Conservation (phyloP, 2,888 invertebrate species). For the Cantharis rustica region DNA sequence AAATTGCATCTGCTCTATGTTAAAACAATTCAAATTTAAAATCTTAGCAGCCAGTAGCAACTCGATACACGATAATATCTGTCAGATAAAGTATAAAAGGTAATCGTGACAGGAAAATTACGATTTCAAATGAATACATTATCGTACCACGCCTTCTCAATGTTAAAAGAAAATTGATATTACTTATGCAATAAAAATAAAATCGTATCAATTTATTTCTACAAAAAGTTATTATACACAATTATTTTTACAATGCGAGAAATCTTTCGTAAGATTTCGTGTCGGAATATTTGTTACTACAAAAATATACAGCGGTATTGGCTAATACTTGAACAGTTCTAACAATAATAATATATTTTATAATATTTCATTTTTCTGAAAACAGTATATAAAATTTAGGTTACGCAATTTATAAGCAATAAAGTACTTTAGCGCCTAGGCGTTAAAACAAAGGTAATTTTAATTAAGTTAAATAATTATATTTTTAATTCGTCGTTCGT, state of each 20-base stretch:
- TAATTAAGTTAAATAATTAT: too few species aligned
- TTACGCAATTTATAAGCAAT: too few species aligned
- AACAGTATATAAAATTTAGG: too few species aligned
- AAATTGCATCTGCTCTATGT: background rate
- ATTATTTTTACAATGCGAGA: background rate
- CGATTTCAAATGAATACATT: slow-evolving; percentile 27
- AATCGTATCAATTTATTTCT: background rate
- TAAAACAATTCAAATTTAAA: background rate
- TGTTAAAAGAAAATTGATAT: slow-evolving; percentile 27
- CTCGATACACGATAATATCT: background rate
- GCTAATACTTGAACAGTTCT: background rate
- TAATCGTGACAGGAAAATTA: slow-evolving; percentile 1
- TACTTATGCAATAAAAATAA: background rate
- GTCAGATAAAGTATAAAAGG: background rate
- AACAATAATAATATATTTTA: too few species aligned
- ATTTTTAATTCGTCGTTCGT: too few species aligned
- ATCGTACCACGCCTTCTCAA: slow-evolving; percentile 21
- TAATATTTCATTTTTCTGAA: too few species aligned
- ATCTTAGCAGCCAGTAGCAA: background rate
- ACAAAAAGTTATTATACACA: background rate
- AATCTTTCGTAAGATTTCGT: background rate
- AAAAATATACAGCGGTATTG: background rate
- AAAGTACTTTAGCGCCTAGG: too few species aligned
- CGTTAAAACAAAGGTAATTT: too few species aligned
- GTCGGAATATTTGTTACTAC: background rate